Evolutionary conservation across 2,113 vertebrate genomes (phyloP).

Genomic region (Ginglymostoma cirratum): DNA sequence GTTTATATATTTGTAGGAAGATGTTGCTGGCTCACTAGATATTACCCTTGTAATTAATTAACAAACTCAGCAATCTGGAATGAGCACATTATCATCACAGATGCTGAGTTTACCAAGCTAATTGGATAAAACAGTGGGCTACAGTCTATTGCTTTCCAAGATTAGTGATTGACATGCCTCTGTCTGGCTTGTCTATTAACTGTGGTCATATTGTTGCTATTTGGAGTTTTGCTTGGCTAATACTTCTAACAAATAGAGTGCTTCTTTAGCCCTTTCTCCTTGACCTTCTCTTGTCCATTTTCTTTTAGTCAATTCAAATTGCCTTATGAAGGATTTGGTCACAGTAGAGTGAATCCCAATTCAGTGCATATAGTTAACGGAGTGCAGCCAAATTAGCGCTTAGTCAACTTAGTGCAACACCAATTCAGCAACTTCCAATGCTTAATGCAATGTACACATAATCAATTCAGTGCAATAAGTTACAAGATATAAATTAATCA

Average conservation of each 20-base stretch:
- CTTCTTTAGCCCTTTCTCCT: constrained; percentile 96
- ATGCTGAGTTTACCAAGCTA: constrained; percentile 76
- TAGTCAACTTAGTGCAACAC: constrained; percentile 3
- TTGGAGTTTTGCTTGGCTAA: constrained; percentile 99
- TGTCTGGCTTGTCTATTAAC: constrained; percentile 99
- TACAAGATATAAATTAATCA: constrained; percentile 24
- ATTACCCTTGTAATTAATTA: constrained; percentile 35
- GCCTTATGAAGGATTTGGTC: constrained; percentile 81
- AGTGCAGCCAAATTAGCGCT: constrained; percentile 35
- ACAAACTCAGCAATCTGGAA: constrained; percentile 38
- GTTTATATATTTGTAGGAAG: neutral
- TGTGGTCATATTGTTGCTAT: constrained; percentile 96
- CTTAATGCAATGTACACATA: neutral
- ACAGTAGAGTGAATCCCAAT: constrained; percentile 36
- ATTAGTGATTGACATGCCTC: constrained; percentile 98
- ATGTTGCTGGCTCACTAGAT: neutral
- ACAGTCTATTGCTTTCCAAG: constrained; percentile 73
- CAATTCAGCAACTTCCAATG: constrained; percentile 15
- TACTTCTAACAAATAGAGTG: constrained; percentile 97
- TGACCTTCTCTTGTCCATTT: constrained; percentile 99
- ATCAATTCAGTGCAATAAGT: constrained; percentile 9
- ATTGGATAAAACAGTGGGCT: constrained; percentile 69
- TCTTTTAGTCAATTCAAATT: constrained; percentile 97
- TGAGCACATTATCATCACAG: constrained; percentile 72
- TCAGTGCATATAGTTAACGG: constrained; percentile 32